These are phyloP conservation scores for Bugula neritina DNA, from an alignment of 2,888 invertebrate species.

Conservation along the genomic window DNA sequence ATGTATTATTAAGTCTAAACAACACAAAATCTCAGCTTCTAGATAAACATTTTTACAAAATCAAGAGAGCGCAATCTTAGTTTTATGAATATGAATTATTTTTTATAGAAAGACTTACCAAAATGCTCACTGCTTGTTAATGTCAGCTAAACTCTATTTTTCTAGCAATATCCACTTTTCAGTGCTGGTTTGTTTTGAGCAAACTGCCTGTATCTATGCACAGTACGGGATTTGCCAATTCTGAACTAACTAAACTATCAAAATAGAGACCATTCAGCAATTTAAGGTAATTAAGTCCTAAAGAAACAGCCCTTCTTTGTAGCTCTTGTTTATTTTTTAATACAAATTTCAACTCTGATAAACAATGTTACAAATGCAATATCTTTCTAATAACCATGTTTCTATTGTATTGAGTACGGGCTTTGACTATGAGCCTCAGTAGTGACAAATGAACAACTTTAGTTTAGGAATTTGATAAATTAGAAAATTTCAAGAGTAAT, in stretches of 20 bases:
- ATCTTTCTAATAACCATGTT: neutral
- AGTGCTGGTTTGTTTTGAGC: constrained; percentile 1
- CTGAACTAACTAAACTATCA: constrained; percentile 4
- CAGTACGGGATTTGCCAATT: neutral
- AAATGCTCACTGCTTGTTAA: too few species aligned
- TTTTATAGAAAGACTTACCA: too few species aligned
- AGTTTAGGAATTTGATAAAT: too few species aligned
- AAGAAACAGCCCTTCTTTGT: constrained; percentile 13
- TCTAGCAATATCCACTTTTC: too few species aligned
- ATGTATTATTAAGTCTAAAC: too few species aligned
- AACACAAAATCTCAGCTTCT: too few species aligned
- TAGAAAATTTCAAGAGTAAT: constrained; percentile 5
- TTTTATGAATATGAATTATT: too few species aligned
- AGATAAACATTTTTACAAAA: too few species aligned
- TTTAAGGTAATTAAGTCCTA: neutral
- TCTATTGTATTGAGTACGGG: neutral
- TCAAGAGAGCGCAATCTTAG: too few species aligned
- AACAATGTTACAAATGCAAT: neutral
- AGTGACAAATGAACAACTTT: too few species aligned
- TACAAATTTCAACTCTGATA: neutral
- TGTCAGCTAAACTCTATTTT: too few species aligned
- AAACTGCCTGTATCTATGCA: constrained; percentile 19
- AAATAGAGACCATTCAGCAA: constrained; percentile 5
- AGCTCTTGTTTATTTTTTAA: constrained; percentile 16
- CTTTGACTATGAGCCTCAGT: too few species aligned